phyloP scores from a whole-genome alignment of 2,797 vertebrate species.

The Crypturellus tataupa region DNA sequence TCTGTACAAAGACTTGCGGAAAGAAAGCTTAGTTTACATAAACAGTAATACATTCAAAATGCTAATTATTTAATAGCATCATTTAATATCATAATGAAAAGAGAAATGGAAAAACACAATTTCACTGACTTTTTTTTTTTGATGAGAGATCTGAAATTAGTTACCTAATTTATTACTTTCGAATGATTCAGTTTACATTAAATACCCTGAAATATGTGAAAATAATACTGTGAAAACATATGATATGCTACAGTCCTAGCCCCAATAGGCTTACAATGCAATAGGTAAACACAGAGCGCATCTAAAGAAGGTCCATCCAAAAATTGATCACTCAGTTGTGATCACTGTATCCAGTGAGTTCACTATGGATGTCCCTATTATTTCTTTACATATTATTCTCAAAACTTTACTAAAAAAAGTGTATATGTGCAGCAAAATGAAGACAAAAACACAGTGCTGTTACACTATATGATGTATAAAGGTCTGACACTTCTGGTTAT shows the following conservation, averaged over 20 bases:
- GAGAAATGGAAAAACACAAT: background rate
- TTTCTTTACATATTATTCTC: background rate
- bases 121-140: background rate
- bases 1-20: background rate
- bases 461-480: background rate
- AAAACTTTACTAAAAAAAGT: background rate
- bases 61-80: constrained; percentile 4
- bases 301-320: background rate
- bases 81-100: background rate
- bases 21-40: background rate
- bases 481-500: background rate
- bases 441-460: background rate
- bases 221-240: background rate
- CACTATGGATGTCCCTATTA: background rate
- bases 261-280: background rate
- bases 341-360: background rate
- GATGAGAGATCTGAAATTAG: background rate
- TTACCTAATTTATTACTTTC: background rate
- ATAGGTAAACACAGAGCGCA: background rate
- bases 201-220: background rate
- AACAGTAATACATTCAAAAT: constrained; percentile 8
- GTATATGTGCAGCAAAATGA: background rate
- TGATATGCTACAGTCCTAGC: background rate
- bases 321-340: background rate
- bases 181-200: background rate